These are phyloP conservation scores for Zelleria hepariella DNA, from an alignment of 2,888 invertebrate species.

Conservation along the genomic window DNA sequence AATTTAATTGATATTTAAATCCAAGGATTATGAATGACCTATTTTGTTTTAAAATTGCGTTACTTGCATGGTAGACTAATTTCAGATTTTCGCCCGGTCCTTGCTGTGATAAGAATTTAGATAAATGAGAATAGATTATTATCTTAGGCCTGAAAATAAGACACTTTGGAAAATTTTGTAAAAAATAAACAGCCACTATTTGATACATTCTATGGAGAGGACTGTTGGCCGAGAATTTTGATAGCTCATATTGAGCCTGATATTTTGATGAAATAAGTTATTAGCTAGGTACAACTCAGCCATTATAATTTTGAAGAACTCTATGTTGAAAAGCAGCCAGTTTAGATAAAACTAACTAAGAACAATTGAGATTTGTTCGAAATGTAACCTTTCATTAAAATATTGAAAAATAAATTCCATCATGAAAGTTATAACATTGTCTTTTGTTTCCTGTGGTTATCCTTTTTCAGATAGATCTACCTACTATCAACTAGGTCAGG, in stretches of 20 bases:
- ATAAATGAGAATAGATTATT: constrained; percentile 23
- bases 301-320: constrained; percentile 48
- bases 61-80: constrained; percentile 63
- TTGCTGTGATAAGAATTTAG: constrained; percentile 47
- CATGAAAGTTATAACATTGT: constrained; percentile 27
- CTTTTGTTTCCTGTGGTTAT: constrained; percentile 3
- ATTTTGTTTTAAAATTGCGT: constrained; percentile 53
- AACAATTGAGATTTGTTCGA: constrained; percentile 36
- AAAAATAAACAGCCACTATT: not conserved
- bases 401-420: constrained; percentile 65
- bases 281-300: constrained; percentile 59
- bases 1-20: not conserved
- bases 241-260: constrained; percentile 70
- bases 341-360: constrained; percentile 36
- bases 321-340: constrained; percentile 41
- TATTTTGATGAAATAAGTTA: constrained; percentile 53
- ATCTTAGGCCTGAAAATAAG: not conserved
- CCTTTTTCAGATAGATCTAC: no score
- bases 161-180: not conserved
- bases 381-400: constrained; percentile 58
- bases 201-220: constrained; percentile 43
- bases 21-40: constrained; percentile 39
- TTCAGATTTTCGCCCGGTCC: constrained; percentile 69
- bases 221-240: constrained; percentile 56
- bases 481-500: no score